Conservation (phyloP, 2,888 invertebrate species). For the Phalangium opilio region DNA sequence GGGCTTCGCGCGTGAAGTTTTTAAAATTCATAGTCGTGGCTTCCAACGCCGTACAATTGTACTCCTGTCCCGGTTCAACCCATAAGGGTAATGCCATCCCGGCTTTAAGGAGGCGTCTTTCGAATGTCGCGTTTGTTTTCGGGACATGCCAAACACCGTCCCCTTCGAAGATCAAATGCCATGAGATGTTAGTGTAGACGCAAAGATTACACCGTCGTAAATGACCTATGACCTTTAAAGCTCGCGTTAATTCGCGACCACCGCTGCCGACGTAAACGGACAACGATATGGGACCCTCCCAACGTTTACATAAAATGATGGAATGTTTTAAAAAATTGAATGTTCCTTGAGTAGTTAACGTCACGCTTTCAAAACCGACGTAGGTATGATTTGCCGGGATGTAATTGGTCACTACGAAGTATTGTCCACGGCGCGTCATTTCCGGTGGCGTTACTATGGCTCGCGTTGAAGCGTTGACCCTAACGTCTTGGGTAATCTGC, state of each 20-base stretch:
- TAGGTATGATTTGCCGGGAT: slow-evolving; percentile 43
- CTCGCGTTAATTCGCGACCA: slow-evolving; percentile 59
- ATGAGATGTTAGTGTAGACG: slow-evolving; percentile 62
- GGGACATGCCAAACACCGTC: slow-evolving; percentile 31
- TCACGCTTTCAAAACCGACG: slow-evolving; percentile 66
- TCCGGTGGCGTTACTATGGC: slow-evolving; percentile 12
- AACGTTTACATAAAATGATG: slow-evolving; percentile 63
- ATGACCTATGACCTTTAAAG: slow-evolving; percentile 57
- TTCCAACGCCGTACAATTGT: not conserved
- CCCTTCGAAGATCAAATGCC: slow-evolving; percentile 75
- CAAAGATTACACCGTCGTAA: slow-evolving; percentile 58
- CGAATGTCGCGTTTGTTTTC: too few relatives aligned
- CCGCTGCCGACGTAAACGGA: slow-evolving; percentile 79
- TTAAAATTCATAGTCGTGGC: not conserved
- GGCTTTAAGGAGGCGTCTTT: too few relatives aligned
- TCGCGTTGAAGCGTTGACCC: not conserved
- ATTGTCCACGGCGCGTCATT: slow-evolving; percentile 14
- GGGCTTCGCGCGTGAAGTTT: not conserved
- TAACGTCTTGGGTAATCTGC: not conserved
- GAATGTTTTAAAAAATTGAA: slow-evolving; percentile 81
- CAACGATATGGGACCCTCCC: slow-evolving; percentile 74
- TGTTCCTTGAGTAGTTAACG: slow-evolving; percentile 83
- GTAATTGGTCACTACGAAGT: slow-evolving; percentile 16
- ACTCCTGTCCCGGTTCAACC: slow-evolving; percentile 33
- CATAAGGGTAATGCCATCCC: too few relatives aligned